Conservation (phyloP, 2,888 invertebrate species). For the Lacanobia wlatinum region DNA sequence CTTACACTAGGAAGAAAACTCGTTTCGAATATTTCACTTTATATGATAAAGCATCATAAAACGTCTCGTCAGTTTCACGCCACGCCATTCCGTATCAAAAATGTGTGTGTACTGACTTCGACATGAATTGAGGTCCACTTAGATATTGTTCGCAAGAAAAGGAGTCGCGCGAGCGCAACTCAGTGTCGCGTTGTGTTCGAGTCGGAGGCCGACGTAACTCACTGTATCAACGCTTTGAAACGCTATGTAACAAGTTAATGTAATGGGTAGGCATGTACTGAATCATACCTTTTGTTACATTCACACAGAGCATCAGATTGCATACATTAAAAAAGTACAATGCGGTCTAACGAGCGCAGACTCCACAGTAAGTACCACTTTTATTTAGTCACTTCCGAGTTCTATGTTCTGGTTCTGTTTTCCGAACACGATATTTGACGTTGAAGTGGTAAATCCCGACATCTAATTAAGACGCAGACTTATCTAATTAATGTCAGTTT, state of each 20-base stretch:
- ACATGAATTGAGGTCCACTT: slow-evolving; percentile 45
- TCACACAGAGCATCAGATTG: slow-evolving; percentile 37
- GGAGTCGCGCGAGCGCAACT: slow-evolving; percentile 50
- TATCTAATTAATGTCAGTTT: slow-evolving; percentile 38
- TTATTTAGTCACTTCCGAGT: slow-evolving; percentile 22
- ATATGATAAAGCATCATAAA: slow-evolving; percentile 67
- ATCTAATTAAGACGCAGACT: slow-evolving; percentile 27
- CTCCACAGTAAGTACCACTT: slow-evolving; percentile 17
- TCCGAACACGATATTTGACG: slow-evolving; percentile 9
- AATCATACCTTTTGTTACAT: slow-evolving; percentile 38
- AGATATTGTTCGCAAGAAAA: slow-evolving; percentile 39
- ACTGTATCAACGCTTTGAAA: slow-evolving; percentile 41
- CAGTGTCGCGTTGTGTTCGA: slow-evolving; percentile 37
- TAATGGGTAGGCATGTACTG: slow-evolving; percentile 30
- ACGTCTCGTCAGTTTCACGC: slow-evolving; percentile 63
- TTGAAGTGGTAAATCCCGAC: slow-evolving; percentile 9
- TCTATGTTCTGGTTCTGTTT: background rate
- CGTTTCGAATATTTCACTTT: slow-evolving; percentile 66
- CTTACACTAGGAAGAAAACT: slow-evolving; percentile 66
- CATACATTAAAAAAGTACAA: slow-evolving; percentile 43
- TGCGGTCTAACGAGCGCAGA: slow-evolving; percentile 30
- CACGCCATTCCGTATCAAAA: slow-evolving; percentile 57
- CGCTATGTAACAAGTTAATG: slow-evolving; percentile 31
- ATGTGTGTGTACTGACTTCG: slow-evolving; percentile 33
- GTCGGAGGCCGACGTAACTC: slow-evolving; percentile 47